A percentile compares a stretch with the other conserved stretches of the same genome.
Conservation (phyloP, 2,797 vertebrate species). For the Pogoniulus pusillus region DNA sequence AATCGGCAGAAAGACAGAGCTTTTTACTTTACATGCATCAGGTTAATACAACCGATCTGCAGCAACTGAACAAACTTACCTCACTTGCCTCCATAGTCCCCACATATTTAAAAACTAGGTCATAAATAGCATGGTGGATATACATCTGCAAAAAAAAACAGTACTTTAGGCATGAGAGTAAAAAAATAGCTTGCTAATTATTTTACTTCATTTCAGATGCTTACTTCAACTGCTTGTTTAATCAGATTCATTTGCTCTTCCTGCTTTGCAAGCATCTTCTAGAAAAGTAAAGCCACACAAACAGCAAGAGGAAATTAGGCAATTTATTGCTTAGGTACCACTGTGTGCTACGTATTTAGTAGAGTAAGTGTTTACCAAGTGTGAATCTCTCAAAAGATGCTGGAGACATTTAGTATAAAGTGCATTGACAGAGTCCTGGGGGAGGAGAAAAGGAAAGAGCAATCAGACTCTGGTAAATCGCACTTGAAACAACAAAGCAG, state of each 20-base stretch:
- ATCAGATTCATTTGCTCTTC: slow-evolving; percentile 94
- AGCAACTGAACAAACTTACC: slow-evolving; percentile 72
- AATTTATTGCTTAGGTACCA: background rate
- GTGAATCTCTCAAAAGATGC: slow-evolving; percentile 92
- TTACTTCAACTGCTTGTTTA: slow-evolving; percentile 97
- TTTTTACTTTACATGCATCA: background rate
- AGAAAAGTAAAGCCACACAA: slow-evolving; percentile 32
- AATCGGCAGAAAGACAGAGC: slow-evolving; percentile 21
- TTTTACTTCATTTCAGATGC: slow-evolving; percentile 6
- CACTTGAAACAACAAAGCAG: background rate
- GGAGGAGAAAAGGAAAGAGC: background rate
- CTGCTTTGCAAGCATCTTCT: slow-evolving; percentile 93
- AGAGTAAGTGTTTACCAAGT: slow-evolving; percentile 82
- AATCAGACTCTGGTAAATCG: background rate
- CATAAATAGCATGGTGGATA: slow-evolving; percentile 92
- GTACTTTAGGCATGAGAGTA: background rate
- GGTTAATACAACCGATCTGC: background rate
- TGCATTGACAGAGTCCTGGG: slow-evolving; percentile 89
- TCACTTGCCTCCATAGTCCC: slow-evolving; percentile 93
- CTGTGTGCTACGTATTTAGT: background rate
- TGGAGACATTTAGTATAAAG: slow-evolving; percentile 97
- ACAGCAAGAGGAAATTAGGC: slow-evolving; percentile 29
- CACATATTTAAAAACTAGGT: slow-evolving; percentile 93
- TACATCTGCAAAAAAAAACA: slow-evolving; percentile 83
- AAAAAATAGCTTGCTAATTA: background rate